These are phyloP conservation scores for Drosophila neutralis DNA, from an alignment of 2,888 invertebrate genomes.

Conservation along the genomic window DNA sequence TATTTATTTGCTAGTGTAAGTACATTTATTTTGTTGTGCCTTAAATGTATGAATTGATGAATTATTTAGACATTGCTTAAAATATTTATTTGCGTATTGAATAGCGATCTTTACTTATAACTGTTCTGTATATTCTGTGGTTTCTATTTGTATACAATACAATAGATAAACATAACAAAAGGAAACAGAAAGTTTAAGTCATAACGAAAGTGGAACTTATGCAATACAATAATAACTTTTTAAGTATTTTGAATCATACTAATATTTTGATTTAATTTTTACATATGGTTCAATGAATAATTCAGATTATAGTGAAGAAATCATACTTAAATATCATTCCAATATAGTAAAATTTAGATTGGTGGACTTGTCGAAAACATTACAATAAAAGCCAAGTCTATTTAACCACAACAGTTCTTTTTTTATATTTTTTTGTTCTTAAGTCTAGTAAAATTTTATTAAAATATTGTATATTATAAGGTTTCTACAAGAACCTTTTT, in stretches of 20 bases:
- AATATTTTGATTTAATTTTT: background rate
- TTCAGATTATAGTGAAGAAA: background rate
- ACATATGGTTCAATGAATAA: background rate
- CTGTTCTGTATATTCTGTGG: background rate
- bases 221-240: background rate
- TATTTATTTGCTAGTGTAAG: slow-evolving; percentile 36
- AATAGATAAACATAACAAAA: background rate
- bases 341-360: background rate
- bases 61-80: slow-evolving; percentile 34
- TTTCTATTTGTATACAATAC: slow-evolving; percentile 1
- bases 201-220: background rate
- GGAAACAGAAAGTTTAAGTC: background rate
- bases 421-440: background rate
- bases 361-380: background rate
- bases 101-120: slow-evolving; percentile 22
- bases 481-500: background rate
- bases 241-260: background rate
- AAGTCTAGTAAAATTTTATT: slow-evolving; percentile 13
- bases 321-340: background rate
- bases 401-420: background rate
- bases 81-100: slow-evolving; percentile 15
- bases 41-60: slow-evolving; percentile 16
- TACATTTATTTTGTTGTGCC: slow-evolving; percentile 26
- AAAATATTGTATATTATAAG: slow-evolving; percentile 5
- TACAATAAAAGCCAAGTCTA: background rate